Conservation (phyloP, 2,113 vertebrate species). For the Leucopsar rothschildi region DNA sequence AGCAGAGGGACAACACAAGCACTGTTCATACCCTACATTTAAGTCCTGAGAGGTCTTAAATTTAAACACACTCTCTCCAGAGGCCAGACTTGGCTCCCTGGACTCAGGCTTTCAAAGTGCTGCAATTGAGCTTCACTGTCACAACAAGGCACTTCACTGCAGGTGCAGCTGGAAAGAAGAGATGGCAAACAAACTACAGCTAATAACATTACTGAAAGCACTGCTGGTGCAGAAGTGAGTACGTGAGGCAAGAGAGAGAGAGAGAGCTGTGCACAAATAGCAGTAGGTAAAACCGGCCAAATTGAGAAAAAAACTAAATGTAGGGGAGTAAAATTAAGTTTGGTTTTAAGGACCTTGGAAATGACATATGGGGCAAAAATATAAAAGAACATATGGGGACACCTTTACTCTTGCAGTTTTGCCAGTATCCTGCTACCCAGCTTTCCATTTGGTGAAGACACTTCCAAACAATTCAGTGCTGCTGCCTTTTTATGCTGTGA, state of each 20-base stretch:
- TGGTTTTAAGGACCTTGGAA: neutral
- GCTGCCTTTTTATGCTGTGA: neutral
- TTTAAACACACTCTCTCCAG: neutral
- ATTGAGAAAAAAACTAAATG: neutral
- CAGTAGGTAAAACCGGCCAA: neutral
- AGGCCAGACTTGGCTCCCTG: neutral
- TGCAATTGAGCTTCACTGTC: neutral
- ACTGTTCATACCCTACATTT: neutral
- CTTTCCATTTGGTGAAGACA: neutral
- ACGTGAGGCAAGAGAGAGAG: neutral
- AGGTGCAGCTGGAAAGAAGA: neutral
- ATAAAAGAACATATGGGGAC: slow-evolving; percentile 1
- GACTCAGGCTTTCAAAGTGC: neutral
- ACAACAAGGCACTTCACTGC: neutral
- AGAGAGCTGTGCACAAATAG: neutral
- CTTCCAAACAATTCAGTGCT: neutral
- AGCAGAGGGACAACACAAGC: neutral
- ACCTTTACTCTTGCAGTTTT: neutral
- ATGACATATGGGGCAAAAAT: neutral
- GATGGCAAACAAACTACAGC: neutral
- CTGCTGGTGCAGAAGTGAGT: neutral
- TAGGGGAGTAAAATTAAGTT: neutral
- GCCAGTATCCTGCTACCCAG: neutral
- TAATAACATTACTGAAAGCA: neutral
- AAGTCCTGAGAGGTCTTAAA: neutral